Base-by-base conservation (phyloP, 2,797 vertebrate genomes). In the Tauraco hartlaubi region DNA sequence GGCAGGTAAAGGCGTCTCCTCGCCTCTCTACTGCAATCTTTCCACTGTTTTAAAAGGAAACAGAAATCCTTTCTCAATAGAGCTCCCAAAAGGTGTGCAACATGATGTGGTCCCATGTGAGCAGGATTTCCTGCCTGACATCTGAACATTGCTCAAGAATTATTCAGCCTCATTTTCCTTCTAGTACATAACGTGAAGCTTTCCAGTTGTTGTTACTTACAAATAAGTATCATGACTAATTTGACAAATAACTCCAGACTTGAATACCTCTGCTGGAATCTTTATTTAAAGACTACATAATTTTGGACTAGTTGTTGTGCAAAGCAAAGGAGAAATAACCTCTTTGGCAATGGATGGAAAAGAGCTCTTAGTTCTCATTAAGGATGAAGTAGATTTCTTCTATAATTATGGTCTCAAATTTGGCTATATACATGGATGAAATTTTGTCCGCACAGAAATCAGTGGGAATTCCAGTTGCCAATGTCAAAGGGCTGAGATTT, bases 181-280 rank as follows among this genome's bases (percentile, higher is more conserved):
- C 75, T 29, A 67, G 46, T 75, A 91, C 58, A 69, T 79, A 96
- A 94, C 68, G 68, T 96, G 97, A 97, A 77, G 63, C 87, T 94
- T 95, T 96, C 97, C 97, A 96, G 96, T 97, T 97, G 97, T 96
- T 67, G 55, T 59, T 96, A 66, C 83, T 96, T 88, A 93, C 76
- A 94, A 96, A 88, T 93, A 96, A 97, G 62, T 41, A 97, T 96
- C 91, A 86, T 84, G 90, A 96, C 83, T 98, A 93, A 97, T 85
- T 96, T 96, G 93, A 96, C 91, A 96, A 96, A 91, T 94, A 96
- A 93, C 88, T 94, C 87, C 37, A 91, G 79, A 73, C 66, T 75
- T 78, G 66, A 96, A 81, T 90, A 93, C 61, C 81, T 95, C 73
- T 95, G 82, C 83, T 95, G 92, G 91, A 97, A 78, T 92, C 88